Base-by-base conservation (phyloP, 2,797 vertebrate genomes). In the Darevskia nairensis region DNA sequence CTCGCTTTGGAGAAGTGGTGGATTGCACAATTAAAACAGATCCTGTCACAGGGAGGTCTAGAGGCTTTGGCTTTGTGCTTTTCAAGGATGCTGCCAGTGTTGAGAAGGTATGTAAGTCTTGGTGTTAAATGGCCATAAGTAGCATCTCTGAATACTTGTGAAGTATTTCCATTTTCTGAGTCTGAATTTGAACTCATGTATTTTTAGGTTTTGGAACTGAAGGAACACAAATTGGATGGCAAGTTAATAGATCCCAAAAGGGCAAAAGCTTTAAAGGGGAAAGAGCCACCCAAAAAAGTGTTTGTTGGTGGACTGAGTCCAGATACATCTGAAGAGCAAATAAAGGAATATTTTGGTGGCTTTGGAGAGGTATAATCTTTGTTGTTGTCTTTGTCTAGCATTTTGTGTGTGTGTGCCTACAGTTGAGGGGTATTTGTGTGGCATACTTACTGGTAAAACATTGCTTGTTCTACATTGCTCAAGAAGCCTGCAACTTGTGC, bases 21-120 rank as follows among this genome's bases (percentile, higher is more conserved):
- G 98, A 98, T 89, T 98, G 98, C 94, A 98, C 98, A 0, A 98
- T 98, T 92, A 98, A 98, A 95, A 98, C 98, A 84, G 98, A 98
- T 90, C 97, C 97, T 0, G 97, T 98, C 82, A 98, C 98, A 0
- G 98, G 98, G n/a, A 94, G 98, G 85, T 98, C 98, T 66, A 96
- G 98, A 90, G 98, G 98, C 17, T 98, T 98, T 94, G 98, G 98
- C 7, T 98, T 98, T 59, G 98, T 98, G 88, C 97, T 98, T 77
- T 98, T 98, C 94, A 98, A 97, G 95, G 98, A 98, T 27, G 97
- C 98, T 23, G 96, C 97, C 86, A 98, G 98, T 44, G 98, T 98
- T 82, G 98, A 98, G 88, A 97, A 97, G 97, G 98, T 98, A 91
- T 82, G 95, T 88, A 21, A 15, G 21, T 6, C 23, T 68, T 3